Percentiles rank a stretch among this genome's conserved stretches.
Evolutionary conservation across 2,113 vertebrate genomes (phyloP).

Genomic region (Porphyrio hochstetteri): DNA sequence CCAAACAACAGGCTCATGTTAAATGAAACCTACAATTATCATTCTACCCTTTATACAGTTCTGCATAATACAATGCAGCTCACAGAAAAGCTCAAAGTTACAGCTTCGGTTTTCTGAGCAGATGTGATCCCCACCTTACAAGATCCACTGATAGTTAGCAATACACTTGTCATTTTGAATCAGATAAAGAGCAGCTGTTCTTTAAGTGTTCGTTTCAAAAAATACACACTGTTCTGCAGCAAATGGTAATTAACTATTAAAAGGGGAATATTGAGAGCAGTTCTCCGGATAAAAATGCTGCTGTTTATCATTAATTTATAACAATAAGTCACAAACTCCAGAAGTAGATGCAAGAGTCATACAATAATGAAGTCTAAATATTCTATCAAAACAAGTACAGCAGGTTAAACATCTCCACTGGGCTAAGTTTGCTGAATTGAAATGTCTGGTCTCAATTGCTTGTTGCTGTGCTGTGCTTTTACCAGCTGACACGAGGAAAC

Average conservation of each 20-base stretch:
- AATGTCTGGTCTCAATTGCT: constrained; percentile 71
- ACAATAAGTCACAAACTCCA: constrained; percentile 23
- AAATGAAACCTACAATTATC: background rate
- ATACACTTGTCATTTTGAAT: constrained; percentile 47
- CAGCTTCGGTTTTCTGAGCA: constrained; percentile 17
- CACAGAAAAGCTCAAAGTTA: background rate
- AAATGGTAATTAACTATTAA: constrained; percentile 53
- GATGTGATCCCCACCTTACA: constrained; percentile 46
- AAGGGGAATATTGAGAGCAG: constrained; percentile 41
- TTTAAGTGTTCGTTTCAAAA: constrained; percentile 38
- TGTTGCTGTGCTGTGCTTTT: constrained; percentile 61
- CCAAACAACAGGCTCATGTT: background rate
- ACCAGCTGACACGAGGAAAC: constrained; percentile 74
- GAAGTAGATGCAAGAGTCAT: constrained; percentile 10
- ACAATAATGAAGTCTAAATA: constrained; percentile 57
- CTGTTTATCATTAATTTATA: constrained; percentile 64
- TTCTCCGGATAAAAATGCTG: constrained; percentile 43
- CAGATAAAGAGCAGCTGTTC: constrained; percentile 64
- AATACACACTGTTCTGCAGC: background rate
- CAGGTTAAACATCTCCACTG: constrained; percentile 66
- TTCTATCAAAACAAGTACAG: constrained; percentile 59
- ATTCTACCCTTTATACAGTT: background rate
- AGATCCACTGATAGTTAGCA: constrained; percentile 39
- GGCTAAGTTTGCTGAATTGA: constrained; percentile 68
- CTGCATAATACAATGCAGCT: background rate